Evolutionary conservation across 2,888 invertebrate species (phyloP), one percentile per base, ranked within the genome.

Genomic region (Hoplodrina ambigua): DNA sequence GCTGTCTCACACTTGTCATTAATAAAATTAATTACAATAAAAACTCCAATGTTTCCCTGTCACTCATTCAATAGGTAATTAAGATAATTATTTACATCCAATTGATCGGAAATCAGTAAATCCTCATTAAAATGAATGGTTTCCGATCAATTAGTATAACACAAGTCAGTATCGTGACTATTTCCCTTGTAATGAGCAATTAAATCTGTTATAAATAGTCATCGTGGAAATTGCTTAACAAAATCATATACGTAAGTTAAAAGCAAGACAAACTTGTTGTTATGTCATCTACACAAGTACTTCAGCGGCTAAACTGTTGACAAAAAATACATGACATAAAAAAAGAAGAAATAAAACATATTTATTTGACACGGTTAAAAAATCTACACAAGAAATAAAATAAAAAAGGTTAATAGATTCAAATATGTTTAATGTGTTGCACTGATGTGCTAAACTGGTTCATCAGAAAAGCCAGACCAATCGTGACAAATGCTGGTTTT

Each of bases 51-150:
- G 49, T 75, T 57, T 57, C n/a, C 30, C 15, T 6, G 55, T 46
- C 46, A 49, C 8, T n/a, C 30, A 60, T 49, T 59, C 57, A 70
- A 70, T 49, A 59, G 56, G 46, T 60, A 61, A 65, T 52, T 59
- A 56, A 8, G 50, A 44, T 62, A 63, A 63, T 76, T 63, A 63
- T 76, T 63, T 67, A n/a, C 59, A 78, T 60, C 11, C 15, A 53
- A 63, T 63, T 33, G n/a, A 30, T 62, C 17, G 62, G 62, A 60
- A 72, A 78, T 55, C 53, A 61, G 11, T 33, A 63, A 17, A 60
- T 54, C 33, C 78, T 62, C 72, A 72, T 67, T 63, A 53, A 68
- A 63, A 64, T 50, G 1, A 15, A 78, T 78, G 44, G 37, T 67
- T 78, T 68, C 56, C 68, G 20, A 64, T 19, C 20, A 50, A 64